These are phyloP conservation scores for Chrysina gloriosa DNA, from an alignment of 2,888 invertebrate genomes.

Conservation along the genomic window DNA sequence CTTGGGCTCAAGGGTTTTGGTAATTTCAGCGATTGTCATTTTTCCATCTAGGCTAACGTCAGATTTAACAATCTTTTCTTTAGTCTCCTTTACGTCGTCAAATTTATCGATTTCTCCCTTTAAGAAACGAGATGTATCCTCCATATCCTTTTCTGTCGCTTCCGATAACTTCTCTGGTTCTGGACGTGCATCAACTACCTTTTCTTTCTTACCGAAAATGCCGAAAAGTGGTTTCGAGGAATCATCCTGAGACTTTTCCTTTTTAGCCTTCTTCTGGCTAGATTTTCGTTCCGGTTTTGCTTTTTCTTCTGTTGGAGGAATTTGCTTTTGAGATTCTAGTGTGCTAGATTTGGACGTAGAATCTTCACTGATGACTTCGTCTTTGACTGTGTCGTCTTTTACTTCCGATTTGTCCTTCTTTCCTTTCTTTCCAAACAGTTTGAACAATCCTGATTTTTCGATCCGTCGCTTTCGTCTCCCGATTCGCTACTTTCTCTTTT, in stretches of 20 bases:
- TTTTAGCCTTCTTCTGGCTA: conserved; percentile 35
- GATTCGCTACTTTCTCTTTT: conserved; percentile 43
- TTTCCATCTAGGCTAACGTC: conserved; percentile 35
- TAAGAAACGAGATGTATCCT: conserved; percentile 36
- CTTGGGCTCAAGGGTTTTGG: conserved; percentile 43
- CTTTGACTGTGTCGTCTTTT: conserved; percentile 1
- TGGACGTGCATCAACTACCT: conserved; percentile 32
- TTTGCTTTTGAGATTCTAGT: conserved; percentile 2
- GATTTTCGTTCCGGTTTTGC: conserved; percentile 38
- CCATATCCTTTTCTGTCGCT: conserved; percentile 26
- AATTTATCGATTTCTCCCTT: conserved; percentile 33
- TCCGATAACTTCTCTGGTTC: conserved; percentile 31
- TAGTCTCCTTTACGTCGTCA: conserved; percentile 35
- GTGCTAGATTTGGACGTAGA: conserved; percentile 16
- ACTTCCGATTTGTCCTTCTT: conserved; percentile 45
- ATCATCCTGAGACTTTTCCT: conserved; percentile 42
- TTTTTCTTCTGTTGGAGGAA: conserved; percentile 13
- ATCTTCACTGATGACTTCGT: neutral
- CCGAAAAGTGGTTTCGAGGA: conserved; percentile 46
- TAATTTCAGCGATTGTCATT: conserved; percentile 40
- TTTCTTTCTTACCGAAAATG: conserved; percentile 50
- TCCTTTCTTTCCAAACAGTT: conserved; percentile 47
- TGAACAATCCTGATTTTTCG: conserved; percentile 51
- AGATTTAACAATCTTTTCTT: conserved; percentile 32
- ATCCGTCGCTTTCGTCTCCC: conserved; percentile 50